These are phyloP conservation scores for Eretmocerus hayati DNA, from an alignment of 2,888 invertebrate genomes.

Conservation along the genomic window DNA sequence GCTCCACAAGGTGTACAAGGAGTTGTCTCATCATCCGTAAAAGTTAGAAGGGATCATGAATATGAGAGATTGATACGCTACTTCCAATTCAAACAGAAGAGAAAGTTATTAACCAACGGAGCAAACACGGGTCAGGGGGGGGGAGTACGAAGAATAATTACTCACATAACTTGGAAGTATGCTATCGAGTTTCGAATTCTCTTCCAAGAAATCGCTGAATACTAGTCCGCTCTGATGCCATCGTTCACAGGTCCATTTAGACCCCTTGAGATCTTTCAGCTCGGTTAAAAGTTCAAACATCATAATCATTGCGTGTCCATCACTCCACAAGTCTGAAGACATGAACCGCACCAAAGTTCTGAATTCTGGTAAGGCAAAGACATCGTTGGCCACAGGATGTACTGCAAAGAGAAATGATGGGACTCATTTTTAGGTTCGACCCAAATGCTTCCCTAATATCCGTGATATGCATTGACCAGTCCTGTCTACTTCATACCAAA, in stretches of 20 bases:
- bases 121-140: too few relatives aligned
- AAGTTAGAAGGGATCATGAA: too few relatives aligned
- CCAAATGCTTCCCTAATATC: too few relatives aligned
- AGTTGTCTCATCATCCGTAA: too few relatives aligned
- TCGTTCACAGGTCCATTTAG: constrained; percentile 50
- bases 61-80: too few relatives aligned
- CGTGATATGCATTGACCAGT: too few relatives aligned
- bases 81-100: too few relatives aligned
- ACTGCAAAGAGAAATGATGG: constrained; percentile 40
- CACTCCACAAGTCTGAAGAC: constrained; percentile 28
- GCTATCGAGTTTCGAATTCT: constrained; percentile 32
- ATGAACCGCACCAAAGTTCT: constrained; percentile 25
- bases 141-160: too few relatives aligned
- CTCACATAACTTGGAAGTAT: constrained; percentile 51
- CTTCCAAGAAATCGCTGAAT: constrained; percentile 51
- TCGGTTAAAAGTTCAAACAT: constrained; percentile 55
- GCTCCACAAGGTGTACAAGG: too few relatives aligned
- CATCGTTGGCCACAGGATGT: constrained; percentile 49
- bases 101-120: too few relatives aligned
- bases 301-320: constrained; percentile 46
- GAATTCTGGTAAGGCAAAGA: constrained; percentile 37
- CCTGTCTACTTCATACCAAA: too few relatives aligned
- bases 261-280: constrained; percentile 54
- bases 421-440: too few relatives aligned
- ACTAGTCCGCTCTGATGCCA: constrained; percentile 53